Evolutionary conservation across 2,797 vertebrate genomes (phyloP), one percentile per base, ranked within the genome.

Genomic region (Pachyuromys duprasi): DNA sequence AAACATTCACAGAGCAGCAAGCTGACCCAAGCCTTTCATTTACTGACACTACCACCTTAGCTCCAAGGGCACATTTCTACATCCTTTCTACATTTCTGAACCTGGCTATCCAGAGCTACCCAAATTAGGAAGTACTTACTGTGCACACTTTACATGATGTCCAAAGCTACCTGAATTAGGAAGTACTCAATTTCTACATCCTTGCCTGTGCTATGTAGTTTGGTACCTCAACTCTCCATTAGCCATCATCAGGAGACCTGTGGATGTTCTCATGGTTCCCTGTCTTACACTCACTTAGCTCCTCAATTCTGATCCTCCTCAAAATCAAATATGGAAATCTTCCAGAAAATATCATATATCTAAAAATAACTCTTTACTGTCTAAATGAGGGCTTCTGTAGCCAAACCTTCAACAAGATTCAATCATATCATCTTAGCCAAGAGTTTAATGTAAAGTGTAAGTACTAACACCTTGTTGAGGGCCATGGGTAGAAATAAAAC

Each of bases 1-100:
- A 98, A 97, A 97, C 93, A 97, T 97, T 95, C 94, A 97, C 92
- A 93, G 81, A 72, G 84, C 81, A 93, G 86, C 75, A 7, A 89
- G 74, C 96, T 94, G 92, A 94, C 93, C 96, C 82, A 86, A 72
- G 91, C 78, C 95, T 95, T 95, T 89, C 95, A 94, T 96, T 96
- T 95, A 93, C 92, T 75, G 90, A 95, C 49, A 49, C 53, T 18
- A 82, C 88, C 75, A 70, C 76, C 86, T 94, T 75, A 93, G 78
- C 86, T 78, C 81, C 42, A 76, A 95, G 65, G 88, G 75, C 53
- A 62, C 62, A 90, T 70, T 95, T 88, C 57, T 87, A 4, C 69
- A 53, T 94, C 22, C 69, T 96, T 53, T 13, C 33, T 55, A 79
- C 3, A 79, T 53, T 69, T 93, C 80, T 75, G 63, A 63, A 93